phyloP scores from a whole-genome alignment of 2,797 vertebrate genomes.

The Ctenosaura bakeri region DNA sequence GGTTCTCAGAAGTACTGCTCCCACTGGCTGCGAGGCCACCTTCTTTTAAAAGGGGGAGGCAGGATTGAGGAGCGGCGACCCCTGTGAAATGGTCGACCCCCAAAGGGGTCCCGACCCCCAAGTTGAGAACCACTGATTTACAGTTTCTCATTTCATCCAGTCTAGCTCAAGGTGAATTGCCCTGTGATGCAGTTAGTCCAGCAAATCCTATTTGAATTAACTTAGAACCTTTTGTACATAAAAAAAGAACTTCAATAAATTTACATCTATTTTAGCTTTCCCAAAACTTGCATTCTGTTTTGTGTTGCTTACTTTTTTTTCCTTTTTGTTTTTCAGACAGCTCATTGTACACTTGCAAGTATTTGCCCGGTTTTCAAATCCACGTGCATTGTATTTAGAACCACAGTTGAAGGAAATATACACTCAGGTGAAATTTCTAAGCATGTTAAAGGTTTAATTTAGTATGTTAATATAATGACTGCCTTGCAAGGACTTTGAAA shows the following conservation, averaged over 20 bases:
- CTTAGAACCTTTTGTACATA: not conserved
- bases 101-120: no score
- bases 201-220: not conserved
- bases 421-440: slow-evolving; percentile 84
- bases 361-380: slow-evolving; percentile 95
- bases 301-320: slow-evolving; percentile 21
- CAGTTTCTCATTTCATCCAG: not conserved
- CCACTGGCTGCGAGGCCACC: no score
- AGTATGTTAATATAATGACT: not conserved
- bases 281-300: not conserved
- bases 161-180: not conserved
- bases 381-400: slow-evolving; percentile 91
- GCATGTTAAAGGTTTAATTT: not conserved
- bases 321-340: slow-evolving; percentile 83
- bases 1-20: no score
- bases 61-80: no score
- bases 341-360: slow-evolving; percentile 92
- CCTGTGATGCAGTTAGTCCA: not conserved
- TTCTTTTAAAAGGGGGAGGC: no score
- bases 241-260: slow-evolving; percentile 12
- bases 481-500: not conserved
- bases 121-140: no score
- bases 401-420: slow-evolving; percentile 89
- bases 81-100: no score
- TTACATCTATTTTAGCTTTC: not conserved